phyloP scores from a whole-genome alignment of 53 echinoderm and acorn worm genomes.

The Zoroaster sp. region DNA sequence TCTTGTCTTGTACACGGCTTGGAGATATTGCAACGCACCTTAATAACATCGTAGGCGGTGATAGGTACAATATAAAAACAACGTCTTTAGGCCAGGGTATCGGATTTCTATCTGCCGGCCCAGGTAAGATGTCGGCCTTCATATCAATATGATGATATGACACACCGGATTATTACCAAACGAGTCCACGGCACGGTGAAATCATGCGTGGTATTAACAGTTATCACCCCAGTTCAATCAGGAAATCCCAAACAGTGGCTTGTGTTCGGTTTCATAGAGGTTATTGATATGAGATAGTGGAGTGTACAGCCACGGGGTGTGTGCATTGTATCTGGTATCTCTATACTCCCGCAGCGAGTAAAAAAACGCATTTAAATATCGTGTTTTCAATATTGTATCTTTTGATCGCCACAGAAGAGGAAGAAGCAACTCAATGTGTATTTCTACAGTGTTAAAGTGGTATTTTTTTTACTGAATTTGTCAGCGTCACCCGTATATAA shows the following conservation, averaged over 20 bases:
- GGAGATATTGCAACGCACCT: background rate
- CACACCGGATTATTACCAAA: background rate
- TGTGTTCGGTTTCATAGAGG: background rate
- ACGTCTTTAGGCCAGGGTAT: background rate
- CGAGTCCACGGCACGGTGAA: background rate
- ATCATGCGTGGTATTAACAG: background rate
- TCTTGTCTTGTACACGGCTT: background rate
- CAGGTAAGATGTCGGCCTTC: background rate
- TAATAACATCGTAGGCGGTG: constrained; percentile 30
- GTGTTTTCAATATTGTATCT: background rate
- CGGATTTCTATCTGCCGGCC: background rate
- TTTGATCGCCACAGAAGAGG: background rate
- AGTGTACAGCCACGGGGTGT: background rate
- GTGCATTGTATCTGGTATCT: background rate
- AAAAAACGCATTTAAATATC: background rate
- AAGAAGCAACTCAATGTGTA: too few relatives aligned
- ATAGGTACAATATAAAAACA: background rate
- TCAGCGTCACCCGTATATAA: too few relatives aligned
- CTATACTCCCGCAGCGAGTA: too few relatives aligned
- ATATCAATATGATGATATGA: constrained; percentile 21
- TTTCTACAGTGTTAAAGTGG: too few relatives aligned
- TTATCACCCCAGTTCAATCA: background rate
- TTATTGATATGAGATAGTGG: background rate
- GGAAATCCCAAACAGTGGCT: too few relatives aligned
- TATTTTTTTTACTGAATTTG: too few relatives aligned